Evolutionary conservation across 2,888 invertebrate genomes (phyloP).

Genomic region (Lapara coniferarum): DNA sequence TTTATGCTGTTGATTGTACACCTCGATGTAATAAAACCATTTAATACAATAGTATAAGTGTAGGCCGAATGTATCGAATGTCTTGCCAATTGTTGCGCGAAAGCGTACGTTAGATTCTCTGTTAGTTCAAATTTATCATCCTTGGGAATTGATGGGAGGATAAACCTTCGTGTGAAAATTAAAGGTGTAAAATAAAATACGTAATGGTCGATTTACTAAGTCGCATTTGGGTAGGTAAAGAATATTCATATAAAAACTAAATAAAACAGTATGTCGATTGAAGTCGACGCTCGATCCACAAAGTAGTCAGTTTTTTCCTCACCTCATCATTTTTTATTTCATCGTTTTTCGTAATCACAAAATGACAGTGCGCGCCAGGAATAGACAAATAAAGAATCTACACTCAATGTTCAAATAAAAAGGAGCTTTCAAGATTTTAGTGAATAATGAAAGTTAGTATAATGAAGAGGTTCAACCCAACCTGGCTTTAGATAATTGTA

Average conservation of each 20-base stretch:
- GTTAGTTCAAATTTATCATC: slow-evolving; percentile 1
- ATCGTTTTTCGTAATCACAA: slow-evolving; percentile 24
- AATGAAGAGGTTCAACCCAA: slow-evolving; percentile 70
- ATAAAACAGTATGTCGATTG: slow-evolving; percentile 3
- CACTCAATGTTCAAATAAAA: slow-evolving; percentile 84
- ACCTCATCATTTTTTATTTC: slow-evolving; percentile 12
- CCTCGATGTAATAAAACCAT: slow-evolving; percentile 31
- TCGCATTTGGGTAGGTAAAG: slow-evolving; percentile 16
- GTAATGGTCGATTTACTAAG: slow-evolving; percentile 21
- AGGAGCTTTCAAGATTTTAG: slow-evolving; percentile 83
- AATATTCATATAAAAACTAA: neutral
- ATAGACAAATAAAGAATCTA: slow-evolving; percentile 80
- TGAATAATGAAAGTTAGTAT: slow-evolving; percentile 78
- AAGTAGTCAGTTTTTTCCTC: neutral
- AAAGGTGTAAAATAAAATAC: slow-evolving; percentile 16
- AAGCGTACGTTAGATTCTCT: slow-evolving; percentile 2
- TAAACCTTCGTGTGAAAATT: slow-evolving; percentile 5
- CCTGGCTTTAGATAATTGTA: slow-evolving; percentile 83
- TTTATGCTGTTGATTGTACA: too few species aligned
- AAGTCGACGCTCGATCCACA: slow-evolving; percentile 3
- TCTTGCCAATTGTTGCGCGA: slow-evolving; percentile 9
- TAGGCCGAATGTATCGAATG: slow-evolving; percentile 16
- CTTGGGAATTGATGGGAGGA: neutral
- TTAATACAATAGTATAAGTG: slow-evolving; percentile 17
- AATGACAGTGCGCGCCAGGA: slow-evolving; percentile 78